Evolutionary conservation across 2,797 vertebrate species (phyloP), one percentile per base, ranked within the genome.

Genomic region (Gymnoscopelus microlampas): DNA sequence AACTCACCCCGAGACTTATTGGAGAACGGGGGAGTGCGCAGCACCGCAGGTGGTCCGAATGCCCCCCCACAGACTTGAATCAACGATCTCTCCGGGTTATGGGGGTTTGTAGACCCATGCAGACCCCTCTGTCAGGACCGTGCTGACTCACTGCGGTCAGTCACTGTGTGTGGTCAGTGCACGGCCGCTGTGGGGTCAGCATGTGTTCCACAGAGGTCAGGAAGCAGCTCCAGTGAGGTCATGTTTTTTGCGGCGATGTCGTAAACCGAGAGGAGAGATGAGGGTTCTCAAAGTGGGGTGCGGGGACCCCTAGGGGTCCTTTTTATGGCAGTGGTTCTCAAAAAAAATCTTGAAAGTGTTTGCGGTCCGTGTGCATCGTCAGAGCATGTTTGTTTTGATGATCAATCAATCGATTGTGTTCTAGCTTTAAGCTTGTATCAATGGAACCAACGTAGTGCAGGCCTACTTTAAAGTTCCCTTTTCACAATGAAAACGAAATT

Each of bases 151-250:
- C 54, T 50, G 57, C 54, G 32, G 51, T 10, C 39, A 44, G 39
- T 9, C 66, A 23, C 77, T 62, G 63, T 90, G 87, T 91, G 88
- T 90, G 88, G 87, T 86, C 82, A 79, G 74, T 71, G 70, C 82
- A 71, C 72, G 74, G 74, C 82, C 39, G 59, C 15, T 55, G 67
- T 63, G 49, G 75, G 74, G 74, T 71, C 75, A 82, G 59, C 81
- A 76, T 73, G 78, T 70, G 74, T 53, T 80, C 60, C 53, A 11
- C 55, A 76, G 12, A 76, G 57, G 83, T 68, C 67, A 58, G 66
- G 68, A 80, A 66, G 59, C 61, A 56, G 65, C 62, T 75, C 35
- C 51, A 66, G 3, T 23, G 53, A 74, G 29, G 51, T 68, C 71
- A 35, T 35, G 47, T 57, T 73, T 69, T 47, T 54, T 68, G 61